Conservation (phyloP, 2,888 invertebrate genomes). For the Parochlus steinenii region DNA sequence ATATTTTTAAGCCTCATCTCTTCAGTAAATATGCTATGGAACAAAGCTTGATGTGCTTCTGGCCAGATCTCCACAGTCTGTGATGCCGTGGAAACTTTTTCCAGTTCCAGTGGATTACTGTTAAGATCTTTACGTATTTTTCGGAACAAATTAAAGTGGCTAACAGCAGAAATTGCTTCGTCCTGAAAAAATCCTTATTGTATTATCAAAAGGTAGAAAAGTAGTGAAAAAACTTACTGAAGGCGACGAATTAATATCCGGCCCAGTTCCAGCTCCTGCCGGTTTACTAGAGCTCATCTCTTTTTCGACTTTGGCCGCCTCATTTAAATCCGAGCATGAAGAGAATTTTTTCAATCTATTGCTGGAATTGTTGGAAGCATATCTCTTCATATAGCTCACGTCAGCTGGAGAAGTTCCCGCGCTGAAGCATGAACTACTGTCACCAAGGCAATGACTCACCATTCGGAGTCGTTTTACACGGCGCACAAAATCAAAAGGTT, state of each 20-base stretch:
- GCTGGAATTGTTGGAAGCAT: constrained; percentile 5
- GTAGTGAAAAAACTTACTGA: no score
- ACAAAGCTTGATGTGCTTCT: constrained; percentile 55
- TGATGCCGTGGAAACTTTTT: constrained; percentile 26
- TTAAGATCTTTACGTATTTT: constrained; percentile 9
- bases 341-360: constrained; percentile 12
- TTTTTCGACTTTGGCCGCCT: constrained; percentile 14
- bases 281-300: background rate
- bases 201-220: no score
- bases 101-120: constrained; percentile 8
- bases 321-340: constrained; percentile 17
- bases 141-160: constrained; percentile 14
- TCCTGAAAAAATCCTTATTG: no score
- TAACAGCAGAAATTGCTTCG: constrained; percentile 16
- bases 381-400: constrained; percentile 16
- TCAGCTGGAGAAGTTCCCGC: constrained; percentile 32
- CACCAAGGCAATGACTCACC: constrained; percentile 45
- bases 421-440: constrained; percentile 24
- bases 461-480: constrained; percentile 40
- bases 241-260: no score
- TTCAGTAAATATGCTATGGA: constrained; percentile 47
- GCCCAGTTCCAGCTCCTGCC: constrained; percentile 15
- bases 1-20: constrained; percentile 22
- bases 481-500: constrained; percentile 29
- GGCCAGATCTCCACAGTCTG: constrained; percentile 59